A percentile compares a stretch with the other conserved stretches of the same genome.
Evolutionary conservation across 2,888 invertebrate genomes (phyloP).

Genomic region (Perithous albicinctus): DNA sequence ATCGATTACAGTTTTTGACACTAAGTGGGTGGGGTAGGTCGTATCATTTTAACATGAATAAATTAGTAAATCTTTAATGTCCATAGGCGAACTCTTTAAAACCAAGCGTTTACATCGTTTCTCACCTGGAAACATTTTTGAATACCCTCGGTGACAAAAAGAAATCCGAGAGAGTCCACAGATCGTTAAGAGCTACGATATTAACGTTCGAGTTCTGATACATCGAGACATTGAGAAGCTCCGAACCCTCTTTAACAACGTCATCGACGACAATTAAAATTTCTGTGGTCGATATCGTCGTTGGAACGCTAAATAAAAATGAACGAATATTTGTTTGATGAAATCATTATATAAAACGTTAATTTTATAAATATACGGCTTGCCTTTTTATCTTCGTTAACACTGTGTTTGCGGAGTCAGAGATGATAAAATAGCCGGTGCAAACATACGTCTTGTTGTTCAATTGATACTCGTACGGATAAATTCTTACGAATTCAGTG

Average conservation of each 20-base stretch:
- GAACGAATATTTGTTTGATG: no score
- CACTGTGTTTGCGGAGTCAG: slow-evolving; percentile 64
- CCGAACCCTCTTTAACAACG: slow-evolving; percentile 61
- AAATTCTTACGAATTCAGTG: slow-evolving; percentile 71
- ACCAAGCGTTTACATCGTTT: no score
- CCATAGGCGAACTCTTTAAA: no score
- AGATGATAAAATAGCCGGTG: slow-evolving; percentile 74
- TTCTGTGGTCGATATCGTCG: slow-evolving; percentile 72
- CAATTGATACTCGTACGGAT: slow-evolving; percentile 74
- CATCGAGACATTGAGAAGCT: slow-evolving; percentile 71
- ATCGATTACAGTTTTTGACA: no score
- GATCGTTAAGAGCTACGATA: slow-evolving; percentile 71
- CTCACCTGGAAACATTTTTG: slow-evolving; percentile 70
- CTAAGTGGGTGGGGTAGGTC: no score
- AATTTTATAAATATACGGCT: no score
- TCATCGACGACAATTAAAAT: slow-evolving; percentile 73
- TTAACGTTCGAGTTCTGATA: slow-evolving; percentile 75
- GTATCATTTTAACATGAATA: no score
- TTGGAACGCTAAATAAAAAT: slow-evolving; percentile 78
- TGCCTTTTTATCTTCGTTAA: slow-evolving; percentile 56
- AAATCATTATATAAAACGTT: no score
- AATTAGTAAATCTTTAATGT: no score
- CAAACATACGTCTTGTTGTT: slow-evolving; percentile 68
- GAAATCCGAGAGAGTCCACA: slow-evolving; percentile 77
- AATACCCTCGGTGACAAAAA: slow-evolving; percentile 75